phyloP scores from a whole-genome alignment of 2,888 invertebrate genomes.

The Dimorphilus gyrociliatus region DNA sequence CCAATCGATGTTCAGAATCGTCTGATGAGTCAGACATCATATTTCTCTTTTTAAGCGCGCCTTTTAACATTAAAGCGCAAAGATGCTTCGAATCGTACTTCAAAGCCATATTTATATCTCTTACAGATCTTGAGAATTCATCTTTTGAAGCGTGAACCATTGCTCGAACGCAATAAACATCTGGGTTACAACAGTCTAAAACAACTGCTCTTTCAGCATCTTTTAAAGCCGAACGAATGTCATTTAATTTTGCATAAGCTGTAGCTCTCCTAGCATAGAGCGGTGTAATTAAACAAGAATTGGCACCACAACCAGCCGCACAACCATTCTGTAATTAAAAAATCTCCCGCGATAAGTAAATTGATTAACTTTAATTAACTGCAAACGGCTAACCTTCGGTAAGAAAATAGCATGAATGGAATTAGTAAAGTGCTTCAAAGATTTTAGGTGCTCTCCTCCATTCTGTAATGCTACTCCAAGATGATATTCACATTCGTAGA shows the following conservation, averaged over 20 bases:
- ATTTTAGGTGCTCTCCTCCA: slow-evolving; percentile 16
- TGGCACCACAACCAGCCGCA: slow-evolving; percentile 24
- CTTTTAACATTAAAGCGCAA: slow-evolving; percentile 18
- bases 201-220: slow-evolving; percentile 27
- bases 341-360: not conserved
- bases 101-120: slow-evolving; percentile 18
- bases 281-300: slow-evolving; percentile 28
- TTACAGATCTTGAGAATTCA: too few species aligned
- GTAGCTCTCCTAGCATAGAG: slow-evolving; percentile 22
- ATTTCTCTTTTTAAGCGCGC: too few species aligned
- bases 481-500: slow-evolving; percentile 24
- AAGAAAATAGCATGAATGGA: slow-evolving; percentile 21
- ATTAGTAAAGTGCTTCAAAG: slow-evolving; percentile 17
- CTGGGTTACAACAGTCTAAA: slow-evolving; percentile 23
- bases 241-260: slow-evolving; percentile 15
- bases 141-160: slow-evolving; percentile 17
- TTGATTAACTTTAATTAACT: not conserved
- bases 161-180: slow-evolving; percentile 24
- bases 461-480: slow-evolving; percentile 26
- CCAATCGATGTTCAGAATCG: too few species aligned
- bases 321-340: slow-evolving; percentile 22
- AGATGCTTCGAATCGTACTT: slow-evolving; percentile 16
- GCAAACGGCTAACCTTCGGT: slow-evolving; percentile 17
- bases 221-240: slow-evolving; percentile 13
- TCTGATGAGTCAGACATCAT: too few species aligned